Evolutionary conservation across 2,797 vertebrate species (phyloP), one percentile per base, ranked within the genome.

Genomic region (Chelidonichthys spinosus): DNA sequence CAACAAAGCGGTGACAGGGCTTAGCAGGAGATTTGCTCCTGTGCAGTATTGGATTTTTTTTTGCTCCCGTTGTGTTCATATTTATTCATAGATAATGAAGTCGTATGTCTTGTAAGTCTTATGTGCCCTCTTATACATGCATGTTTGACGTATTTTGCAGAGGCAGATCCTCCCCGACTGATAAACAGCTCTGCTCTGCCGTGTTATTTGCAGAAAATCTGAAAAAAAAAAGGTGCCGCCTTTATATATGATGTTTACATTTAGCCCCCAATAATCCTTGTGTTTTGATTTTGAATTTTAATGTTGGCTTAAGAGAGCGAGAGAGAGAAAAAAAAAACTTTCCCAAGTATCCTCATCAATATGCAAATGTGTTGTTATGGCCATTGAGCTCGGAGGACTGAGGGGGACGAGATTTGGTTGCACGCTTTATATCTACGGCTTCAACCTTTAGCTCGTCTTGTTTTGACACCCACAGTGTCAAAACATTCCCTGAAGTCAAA

Each of bases 401-500:
- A 83, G 85, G 79, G 81, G 85, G 81, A 40, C 6, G 71, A 74
- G 69, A 82, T 76, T 82, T 59, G 60, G 76, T 54, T 76, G 74
- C 72, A 63, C 7, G 25, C 74, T 69, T 59, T 74, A 72, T 53
- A 72, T 86, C 71, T 63, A 3, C 62, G 46, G 77, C 64, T 70
- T 67, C 74, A 86, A 88, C 87, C 85, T 85, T 83, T 85, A 69
- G 73, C 81, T 84, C 63, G 65, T 81, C 80, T 74, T 88, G 79
- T 84, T 87, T 86, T 88, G 84, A 86, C 87, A 82, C 85, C 65
- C 42, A 50, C 64, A n/a, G 81, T 87, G 85, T 84, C 83, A 83
- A 86, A 85, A 87, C 82, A 83, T 84, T 82, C 86, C 87, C 83
- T 11, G 72, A 79, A 90, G 87, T 89, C 71, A 82, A 87, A 91